phyloP scores from a whole-genome alignment of 2,113 vertebrate species.

The Synodontis membranacea region DNA sequence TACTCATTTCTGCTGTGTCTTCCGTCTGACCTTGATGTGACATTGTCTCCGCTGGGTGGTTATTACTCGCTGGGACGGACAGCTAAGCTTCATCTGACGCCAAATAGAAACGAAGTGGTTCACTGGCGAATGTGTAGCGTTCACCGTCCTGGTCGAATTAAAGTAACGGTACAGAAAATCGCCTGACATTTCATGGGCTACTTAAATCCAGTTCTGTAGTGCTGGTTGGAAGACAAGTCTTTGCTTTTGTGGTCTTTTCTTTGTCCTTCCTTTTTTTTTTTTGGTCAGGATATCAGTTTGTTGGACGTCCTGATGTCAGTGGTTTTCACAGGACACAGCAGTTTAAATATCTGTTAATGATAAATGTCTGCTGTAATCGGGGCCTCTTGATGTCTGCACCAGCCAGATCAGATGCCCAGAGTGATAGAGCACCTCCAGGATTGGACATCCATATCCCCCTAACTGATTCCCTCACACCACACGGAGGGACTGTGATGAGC shows the following conservation, averaged over 20 bases:
- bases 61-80: background rate
- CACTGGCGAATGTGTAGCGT: background rate
- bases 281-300: background rate
- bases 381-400: slow-evolving; percentile 54
- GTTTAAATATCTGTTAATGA: slow-evolving; percentile 59
- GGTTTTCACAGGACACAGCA: background rate
- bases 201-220: background rate
- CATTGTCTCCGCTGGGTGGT: background rate
- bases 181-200: background rate
- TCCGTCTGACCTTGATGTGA: slow-evolving; percentile 54
- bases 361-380: slow-evolving; percentile 83
- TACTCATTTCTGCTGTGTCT: background rate
- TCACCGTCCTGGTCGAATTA: background rate
- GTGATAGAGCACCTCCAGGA: slow-evolving; percentile 61
- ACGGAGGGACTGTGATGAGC: slow-evolving; percentile 33
- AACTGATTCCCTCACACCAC: slow-evolving; percentile 30
- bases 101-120: background rate
- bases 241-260: background rate
- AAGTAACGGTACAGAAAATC: slow-evolving; percentile 1
- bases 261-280: background rate
- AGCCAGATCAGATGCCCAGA: slow-evolving; percentile 76
- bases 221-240: background rate
- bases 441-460: slow-evolving; percentile 63
- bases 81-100: background rate
- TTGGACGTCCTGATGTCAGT: slow-evolving; percentile 9